Evolutionary conservation across 1,140 invertebrate genomes (phyloP).

Genomic region (Lineus longissimus): DNA sequence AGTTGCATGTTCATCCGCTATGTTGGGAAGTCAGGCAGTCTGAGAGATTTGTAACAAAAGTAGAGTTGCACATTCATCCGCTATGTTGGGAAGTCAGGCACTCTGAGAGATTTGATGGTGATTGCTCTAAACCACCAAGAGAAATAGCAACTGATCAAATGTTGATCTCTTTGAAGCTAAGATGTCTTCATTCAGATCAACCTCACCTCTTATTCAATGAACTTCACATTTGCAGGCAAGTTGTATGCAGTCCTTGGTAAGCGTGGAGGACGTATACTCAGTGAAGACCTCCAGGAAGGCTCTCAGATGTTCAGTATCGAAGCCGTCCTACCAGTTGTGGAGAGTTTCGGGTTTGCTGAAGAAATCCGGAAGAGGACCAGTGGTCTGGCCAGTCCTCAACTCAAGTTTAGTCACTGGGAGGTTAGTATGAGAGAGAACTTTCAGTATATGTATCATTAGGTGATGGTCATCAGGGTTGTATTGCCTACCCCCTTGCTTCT

Average conservation of each 20-base stretch:
- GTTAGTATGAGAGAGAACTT: conserved; percentile 55
- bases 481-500: neutral
- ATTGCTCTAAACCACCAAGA: too few species aligned
- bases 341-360: conserved; percentile 92
- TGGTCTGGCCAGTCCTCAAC: conserved; percentile 89
- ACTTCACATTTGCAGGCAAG: conserved; percentile 65
- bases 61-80: too few species aligned
- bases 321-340: conserved; percentile 87
- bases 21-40: neutral
- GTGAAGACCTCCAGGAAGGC: conserved; percentile 84
- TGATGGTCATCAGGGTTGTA: neutral
- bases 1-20: neutral
- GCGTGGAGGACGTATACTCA: conserved; percentile 81
- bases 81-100: neutral
- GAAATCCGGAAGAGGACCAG: conserved; percentile 84
- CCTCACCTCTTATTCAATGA: neutral
- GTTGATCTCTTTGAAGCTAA: too few species aligned
- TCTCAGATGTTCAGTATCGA: conserved; percentile 82
- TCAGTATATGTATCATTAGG: neutral
- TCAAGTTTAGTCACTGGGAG: conserved; percentile 97
- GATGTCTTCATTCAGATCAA: too few species aligned
- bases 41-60: too few species aligned
- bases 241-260: conserved; percentile 87
- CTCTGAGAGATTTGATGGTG: too few species aligned
- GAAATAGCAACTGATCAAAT: too few species aligned